Evolutionary conservation across 2,113 vertebrate species (phyloP), one percentile per base, ranked within the genome.

Genomic region (Dipodomys ordii): DNA sequence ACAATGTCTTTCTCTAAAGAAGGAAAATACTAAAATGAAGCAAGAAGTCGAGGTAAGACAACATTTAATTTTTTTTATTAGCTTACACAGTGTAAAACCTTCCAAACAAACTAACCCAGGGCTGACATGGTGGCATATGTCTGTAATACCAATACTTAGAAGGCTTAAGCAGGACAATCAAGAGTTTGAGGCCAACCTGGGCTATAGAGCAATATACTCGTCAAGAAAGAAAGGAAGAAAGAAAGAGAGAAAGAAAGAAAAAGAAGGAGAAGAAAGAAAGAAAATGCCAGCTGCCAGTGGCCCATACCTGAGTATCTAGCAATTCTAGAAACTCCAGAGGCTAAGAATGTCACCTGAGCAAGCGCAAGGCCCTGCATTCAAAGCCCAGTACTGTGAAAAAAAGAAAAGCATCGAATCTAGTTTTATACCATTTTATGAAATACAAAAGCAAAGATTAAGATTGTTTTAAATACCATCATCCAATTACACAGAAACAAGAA

Each of bases 21-120:
- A 99, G 97, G 99, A 99, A 94, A 98, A 98, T 85, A 96, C 79
- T 95, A 99, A 96, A 94, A 97, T 97, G 68, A 99, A 98, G 87
- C 97, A 99, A 95, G 98, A 99, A 96, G 95, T 97, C 91, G 98
- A 99, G 98, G 99, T 99, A 97, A 91, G 91, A 30, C 64, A 72
- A 22, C 4, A 62, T 87, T 90, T 83, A 74, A 25, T 76, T 12
- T 88, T 81, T 79, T 87, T 87, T 80, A 57, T 72, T 74, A 83
- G 80, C 22, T 65, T 90, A 23, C 12, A 27, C 49, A 87, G 19
- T 53, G 2, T 57, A 57, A 57, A 57, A 57, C 53, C 53, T 18
- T 57, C 53, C 53, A 57, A 95, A 89, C 53, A 57, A 95, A 90
- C 46, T 94, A 39, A 69, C 82, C 46, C 19, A 57, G 65, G 57